Evolutionary conservation across 2,113 vertebrate species (phyloP), one percentile per base, ranked within the genome.

Genomic region (Recurvirostra avosetta): DNA sequence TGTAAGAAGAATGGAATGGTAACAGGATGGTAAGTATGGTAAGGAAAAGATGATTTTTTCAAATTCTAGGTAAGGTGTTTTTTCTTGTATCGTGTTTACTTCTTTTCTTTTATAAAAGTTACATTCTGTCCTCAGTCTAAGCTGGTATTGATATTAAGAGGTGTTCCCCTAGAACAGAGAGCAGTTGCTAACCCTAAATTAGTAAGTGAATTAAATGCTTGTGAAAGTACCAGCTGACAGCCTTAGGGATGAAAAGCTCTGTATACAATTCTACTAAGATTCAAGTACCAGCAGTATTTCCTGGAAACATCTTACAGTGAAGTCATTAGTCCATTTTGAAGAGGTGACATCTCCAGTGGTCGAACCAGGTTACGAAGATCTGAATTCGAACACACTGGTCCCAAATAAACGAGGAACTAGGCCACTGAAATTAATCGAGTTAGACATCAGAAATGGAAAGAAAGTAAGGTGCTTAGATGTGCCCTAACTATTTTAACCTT

Each of bases 11-110:
- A 11, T 30, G 34, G 14, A 82, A 61, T 32, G 7, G 10, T 15
- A 80, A 52, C 15, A 4, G 30, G 47, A 62, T 20, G 10, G 32
- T 47, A 74, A 66, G 70, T 47, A 32, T 45, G 6, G 11, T 11
- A 47, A n/a, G 19, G 2, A 92, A 90, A 75, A 36, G 0, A 53
- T 2, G 0, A 2, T 34, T 78, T 82, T 70, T 71, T 1, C 1
- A 38, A 25, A 66, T 78, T 87, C 13, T 66, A 61, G 29, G 12
- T 23, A 40, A 41, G 3, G 1, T 66, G 10, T 47, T n/a, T 34
- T 90, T 90, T 9, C 16, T 71, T 76, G 8, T 21, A 23, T 43
- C 2, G 1, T 55, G 20, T 50, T 93, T 78, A 27, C 3, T 14
- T 11, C 7, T 70, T 76, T 79, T 36, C 7, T 80, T 90, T 67